Conservation (phyloP, 2,797 vertebrate genomes). For the Poeciliopsis turneri region DNA sequence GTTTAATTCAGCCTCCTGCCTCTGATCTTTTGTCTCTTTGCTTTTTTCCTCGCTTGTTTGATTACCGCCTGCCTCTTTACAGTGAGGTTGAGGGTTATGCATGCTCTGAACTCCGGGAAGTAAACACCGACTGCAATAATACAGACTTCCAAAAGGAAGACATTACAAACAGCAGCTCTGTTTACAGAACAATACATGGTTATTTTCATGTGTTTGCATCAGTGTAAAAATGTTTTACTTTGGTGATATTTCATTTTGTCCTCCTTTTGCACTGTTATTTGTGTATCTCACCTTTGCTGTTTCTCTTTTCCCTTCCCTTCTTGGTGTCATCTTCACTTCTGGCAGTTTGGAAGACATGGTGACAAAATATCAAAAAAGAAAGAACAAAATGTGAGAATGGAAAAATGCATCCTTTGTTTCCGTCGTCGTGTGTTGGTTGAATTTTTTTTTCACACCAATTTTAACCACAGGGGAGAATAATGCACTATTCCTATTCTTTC, state of each 20-base stretch:
- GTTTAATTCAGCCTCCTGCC: constrained; percentile 56
- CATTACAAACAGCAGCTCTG: constrained; percentile 41
- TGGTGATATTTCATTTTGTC: constrained; percentile 46
- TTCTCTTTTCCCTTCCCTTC: constrained; percentile 44
- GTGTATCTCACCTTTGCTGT: constrained; percentile 56
- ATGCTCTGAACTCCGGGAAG: constrained; percentile 54
- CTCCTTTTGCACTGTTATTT: constrained; percentile 45
- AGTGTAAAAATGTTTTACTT: constrained; percentile 42
- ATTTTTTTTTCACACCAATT: constrained; percentile 39
- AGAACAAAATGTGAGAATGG: constrained; percentile 97
- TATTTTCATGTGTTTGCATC: constrained; percentile 22
- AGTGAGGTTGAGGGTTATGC: constrained; percentile 57
- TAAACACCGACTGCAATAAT: constrained; percentile 66
- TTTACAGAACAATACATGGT: constrained; percentile 44
- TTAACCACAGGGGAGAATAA: constrained; percentile 57
- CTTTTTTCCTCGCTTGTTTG: constrained; percentile 53
- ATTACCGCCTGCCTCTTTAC: constrained; percentile 56
- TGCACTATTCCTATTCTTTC: constrained; percentile 67
- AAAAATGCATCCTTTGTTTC: constrained; percentile 60
- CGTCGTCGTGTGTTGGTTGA: constrained; percentile 43
- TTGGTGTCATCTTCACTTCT: constrained; percentile 49
- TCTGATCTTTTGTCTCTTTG: constrained; percentile 56
- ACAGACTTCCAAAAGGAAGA: constrained; percentile 44
- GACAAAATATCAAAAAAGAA: constrained; percentile 99
- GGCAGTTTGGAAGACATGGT: constrained; percentile 98